phyloP scores from a whole-genome alignment of 2,888 invertebrate species.

The Ectemnius lituratus region DNA sequence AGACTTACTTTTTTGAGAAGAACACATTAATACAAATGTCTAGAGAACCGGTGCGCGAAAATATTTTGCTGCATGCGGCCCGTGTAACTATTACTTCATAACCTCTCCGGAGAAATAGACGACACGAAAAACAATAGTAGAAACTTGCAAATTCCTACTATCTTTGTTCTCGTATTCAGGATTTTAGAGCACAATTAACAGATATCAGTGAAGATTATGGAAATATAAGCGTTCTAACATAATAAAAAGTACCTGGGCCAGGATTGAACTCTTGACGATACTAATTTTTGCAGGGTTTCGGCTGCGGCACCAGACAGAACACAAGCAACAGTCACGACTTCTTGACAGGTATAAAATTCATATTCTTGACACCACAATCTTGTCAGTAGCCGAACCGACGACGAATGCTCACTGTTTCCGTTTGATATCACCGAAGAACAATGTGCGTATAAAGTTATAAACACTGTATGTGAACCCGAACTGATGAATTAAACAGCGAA shows the following conservation, averaged over 20 bases:
- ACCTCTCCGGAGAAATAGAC: too few relatives aligned
- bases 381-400: not conserved
- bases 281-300: slow-evolving; percentile 48
- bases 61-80: too few relatives aligned
- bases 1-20: too few relatives aligned
- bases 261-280: slow-evolving; percentile 48
- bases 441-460: slow-evolving; percentile 27
- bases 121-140: too few relatives aligned
- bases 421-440: slow-evolving; percentile 19
- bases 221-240: too few relatives aligned
- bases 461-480: slow-evolving; percentile 40
- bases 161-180: too few relatives aligned
- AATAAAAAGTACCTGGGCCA: slow-evolving; percentile 54
- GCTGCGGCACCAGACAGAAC: slow-evolving; percentile 50
- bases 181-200: too few relatives aligned
- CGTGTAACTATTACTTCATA: too few relatives aligned
- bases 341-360: slow-evolving; percentile 58
- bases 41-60: too few relatives aligned
- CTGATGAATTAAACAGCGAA: slow-evolving; percentile 53
- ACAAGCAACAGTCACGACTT: slow-evolving; percentile 59
- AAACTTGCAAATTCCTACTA: too few relatives aligned
- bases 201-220: too few relatives aligned
- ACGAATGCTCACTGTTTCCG: slow-evolving; percentile 25
- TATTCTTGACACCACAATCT: slow-evolving; percentile 57
- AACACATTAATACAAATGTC: too few relatives aligned